phyloP scores from a whole-genome alignment of 2,797 vertebrate genomes.

The Pygocentrus nattereri region DNA sequence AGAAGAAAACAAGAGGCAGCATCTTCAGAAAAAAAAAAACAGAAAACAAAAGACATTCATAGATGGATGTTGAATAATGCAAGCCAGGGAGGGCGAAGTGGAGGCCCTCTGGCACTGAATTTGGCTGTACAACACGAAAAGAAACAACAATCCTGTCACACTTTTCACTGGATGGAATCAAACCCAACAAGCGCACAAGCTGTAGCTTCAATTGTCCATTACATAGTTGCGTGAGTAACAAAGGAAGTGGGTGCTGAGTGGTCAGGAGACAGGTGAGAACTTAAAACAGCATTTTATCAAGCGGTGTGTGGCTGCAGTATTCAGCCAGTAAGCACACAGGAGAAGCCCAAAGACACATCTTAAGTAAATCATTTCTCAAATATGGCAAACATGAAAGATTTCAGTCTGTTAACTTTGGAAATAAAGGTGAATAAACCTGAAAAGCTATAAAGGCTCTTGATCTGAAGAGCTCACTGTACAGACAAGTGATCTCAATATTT shows the following conservation, averaged over 20 bases:
- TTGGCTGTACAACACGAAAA: slow-evolving; percentile 11
- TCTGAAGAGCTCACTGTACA: no score
- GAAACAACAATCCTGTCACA: background rate
- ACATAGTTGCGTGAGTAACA: background rate
- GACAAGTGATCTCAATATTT: no score
- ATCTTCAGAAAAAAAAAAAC: slow-evolving; percentile 24
- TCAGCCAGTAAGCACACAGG: no score
- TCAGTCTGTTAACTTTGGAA: no score
- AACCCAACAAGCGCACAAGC: background rate
- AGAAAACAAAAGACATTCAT: slow-evolving; percentile 48
- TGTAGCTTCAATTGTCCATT: background rate
- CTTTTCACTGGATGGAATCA: slow-evolving; percentile 22
- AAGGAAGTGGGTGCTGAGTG: background rate
- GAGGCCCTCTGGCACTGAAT: background rate
- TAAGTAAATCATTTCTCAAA: no score
- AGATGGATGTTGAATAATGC: slow-evolving; percentile 55
- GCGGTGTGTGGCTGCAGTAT: background rate
- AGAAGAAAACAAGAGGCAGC: slow-evolving; percentile 15
- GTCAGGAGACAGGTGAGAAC: background rate
- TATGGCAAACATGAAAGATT: no score
- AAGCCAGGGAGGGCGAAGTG: slow-evolving; percentile 15
- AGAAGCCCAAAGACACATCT: no score
- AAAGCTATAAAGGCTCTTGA: no score
- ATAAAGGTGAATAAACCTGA: no score
- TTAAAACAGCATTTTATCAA: background rate